Base-by-base conservation (phyloP, 2,797 vertebrate species). In the Dermochelys coriacea region DNA sequence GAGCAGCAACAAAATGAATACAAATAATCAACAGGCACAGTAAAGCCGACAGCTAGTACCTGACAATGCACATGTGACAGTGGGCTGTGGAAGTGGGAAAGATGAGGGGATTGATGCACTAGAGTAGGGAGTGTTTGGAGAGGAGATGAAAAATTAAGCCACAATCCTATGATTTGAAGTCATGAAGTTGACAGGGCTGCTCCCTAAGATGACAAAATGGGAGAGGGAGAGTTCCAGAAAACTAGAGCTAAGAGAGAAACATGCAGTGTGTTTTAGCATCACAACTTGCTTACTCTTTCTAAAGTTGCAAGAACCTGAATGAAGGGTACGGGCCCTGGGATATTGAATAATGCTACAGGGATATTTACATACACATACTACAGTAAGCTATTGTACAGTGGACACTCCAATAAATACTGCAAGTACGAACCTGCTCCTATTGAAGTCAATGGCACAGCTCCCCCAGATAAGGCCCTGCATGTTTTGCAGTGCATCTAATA, bases 291-390 rank as follows among this genome's bases (percentile, higher is more conserved):
- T n/a, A 68, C 68, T 37, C 64, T 68, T 68, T 9, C n/a, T 68
- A 37, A 84, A 93, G 31, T 86, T 52, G 45, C 78, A 68, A 93
- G 68, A 94, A 94, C 18, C 45, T 87, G 10, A 84, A 71, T 23
- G 68, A 86, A 93, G 71, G 7, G 23, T 4, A 1, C 55, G 52
- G 71, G 14, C 8, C 45, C 7, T 78, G 37, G 1, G 29, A 41
- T 59, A 57, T 57, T 82, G 54, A 59, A 29, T 82, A 29, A 47
- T 82, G 54, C 25, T 47, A 47, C 6, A 6, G 27, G 80, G 18
- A 4, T 29, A 7, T 77, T 92, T 83, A 80, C 52, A 6, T 78
- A 50, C 0, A 0, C 37, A 54, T 52, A 61, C 23, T 51, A 82
- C 12, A 52, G 37, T 34, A 49, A 57, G 15, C 50, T n/a, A 7